Evolutionary conservation across 2,113 vertebrate species (phyloP), one percentile per base, ranked within the genome.

Genomic region (Scomber colias): DNA sequence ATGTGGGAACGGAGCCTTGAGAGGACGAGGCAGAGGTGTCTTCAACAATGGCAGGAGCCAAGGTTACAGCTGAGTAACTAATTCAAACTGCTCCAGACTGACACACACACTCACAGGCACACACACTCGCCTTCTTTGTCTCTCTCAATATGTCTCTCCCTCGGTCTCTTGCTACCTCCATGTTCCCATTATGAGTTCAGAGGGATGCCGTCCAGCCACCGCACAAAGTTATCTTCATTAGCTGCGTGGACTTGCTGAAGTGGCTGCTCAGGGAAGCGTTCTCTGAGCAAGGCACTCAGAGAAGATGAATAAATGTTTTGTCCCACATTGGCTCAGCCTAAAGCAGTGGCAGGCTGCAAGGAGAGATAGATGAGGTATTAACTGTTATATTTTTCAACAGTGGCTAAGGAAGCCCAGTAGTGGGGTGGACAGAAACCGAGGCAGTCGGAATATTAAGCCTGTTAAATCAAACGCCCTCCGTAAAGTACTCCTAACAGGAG

Each of bases 51-150:
- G 85, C 89, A 84, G 85, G 81, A 91, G 89, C 90, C 92, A 91
- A 93, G 93, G 93, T 92, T 92, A 92, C 84, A 82, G 90, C 89
- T 89, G 86, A 90, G 91, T 87, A 88, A 94, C 93, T 91, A 82
- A 91, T 92, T 92, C 90, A 87, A 81, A 90, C 81, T 79, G 81
- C 87, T 85, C 81, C n/a, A 79, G 77, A 87, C 87, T 86, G 84
- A 89, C 88, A 72, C 84, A 53, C 87, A 83, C 76, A 35, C 81
- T 57, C 66, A 61, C 62, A 53, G n/a, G 11, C 85, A 71, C 75
- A 79, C 81, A 68, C 78, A 30, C 81, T 72, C 64, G 53, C 83
- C 80, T 60, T 73, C 77, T 90, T 87, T 91, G 85, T 92, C 82
- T 89, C 84, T 24, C 78, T 86, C 83, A 83, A 82, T 85, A 79